Percentiles rank a stretch among this genome's conserved stretches.
Conservation (phyloP, 2,888 invertebrate species). For the Aquatica leii region DNA sequence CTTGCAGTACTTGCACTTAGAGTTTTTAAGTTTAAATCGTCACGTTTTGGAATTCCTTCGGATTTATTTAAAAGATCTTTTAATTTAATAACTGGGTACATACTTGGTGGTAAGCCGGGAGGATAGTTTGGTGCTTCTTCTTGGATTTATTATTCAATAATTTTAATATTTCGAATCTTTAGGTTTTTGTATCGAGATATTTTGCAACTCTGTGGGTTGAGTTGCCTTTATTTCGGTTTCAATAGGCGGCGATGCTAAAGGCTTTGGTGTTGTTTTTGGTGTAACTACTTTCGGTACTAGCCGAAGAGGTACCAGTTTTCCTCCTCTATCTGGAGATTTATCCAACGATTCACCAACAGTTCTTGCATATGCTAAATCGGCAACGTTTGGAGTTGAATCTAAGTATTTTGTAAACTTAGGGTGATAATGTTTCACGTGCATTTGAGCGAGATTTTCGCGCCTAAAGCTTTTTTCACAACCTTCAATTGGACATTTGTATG, state of each 20-base stretch:
- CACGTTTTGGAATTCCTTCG: conserved; percentile 54
- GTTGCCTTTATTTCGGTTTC: conserved; percentile 45
- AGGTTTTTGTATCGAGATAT: conserved; percentile 34
- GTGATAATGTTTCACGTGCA: conserved; percentile 96
- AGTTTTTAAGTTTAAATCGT: conserved; percentile 51
- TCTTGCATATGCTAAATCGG: conserved; percentile 84
- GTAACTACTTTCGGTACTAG: conserved; percentile 33
- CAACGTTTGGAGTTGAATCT: conserved; percentile 84
- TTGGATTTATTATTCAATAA: conserved; percentile 53
- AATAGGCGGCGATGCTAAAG: conserved; percentile 33
- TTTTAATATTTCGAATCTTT: conserved; percentile 47
- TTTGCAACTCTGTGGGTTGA: conserved; percentile 48
- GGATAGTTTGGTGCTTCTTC: conserved; percentile 36
- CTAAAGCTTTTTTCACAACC: conserved; percentile 90
- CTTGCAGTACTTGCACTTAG: conserved; percentile 56
- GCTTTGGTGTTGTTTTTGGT: conserved; percentile 36
- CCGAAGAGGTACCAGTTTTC: conserved; percentile 17
- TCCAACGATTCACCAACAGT: conserved; percentile 71
- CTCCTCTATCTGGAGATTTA: conserved; percentile 47
- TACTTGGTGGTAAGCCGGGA: conserved; percentile 50
- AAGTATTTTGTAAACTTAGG: conserved; percentile 78
- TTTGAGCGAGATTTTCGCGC: conserved; percentile 88
- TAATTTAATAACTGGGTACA: conserved; percentile 57
- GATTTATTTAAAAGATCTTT: conserved; percentile 56
- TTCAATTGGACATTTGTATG: conserved; percentile 77